phyloP scores from a whole-genome alignment of 1,140 invertebrate species.

The Pseudomyrmex flavicornis region DNA sequence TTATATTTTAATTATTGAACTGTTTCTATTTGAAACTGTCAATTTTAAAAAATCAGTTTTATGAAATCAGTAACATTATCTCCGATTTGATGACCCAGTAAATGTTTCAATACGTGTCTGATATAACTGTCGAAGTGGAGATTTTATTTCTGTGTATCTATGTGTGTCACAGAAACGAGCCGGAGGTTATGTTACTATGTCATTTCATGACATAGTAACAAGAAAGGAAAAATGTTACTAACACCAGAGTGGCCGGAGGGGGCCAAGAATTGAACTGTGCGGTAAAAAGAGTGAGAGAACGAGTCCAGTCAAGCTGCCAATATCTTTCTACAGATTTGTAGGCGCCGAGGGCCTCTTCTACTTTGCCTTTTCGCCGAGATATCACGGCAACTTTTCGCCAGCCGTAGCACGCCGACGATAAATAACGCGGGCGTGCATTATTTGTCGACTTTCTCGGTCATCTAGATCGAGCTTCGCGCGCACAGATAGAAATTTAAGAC shows the following conservation, averaged over 20 bases:
- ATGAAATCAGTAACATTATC: not conserved
- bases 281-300: conserved; percentile 49
- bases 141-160: not conserved
- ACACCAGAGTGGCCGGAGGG: not conserved
- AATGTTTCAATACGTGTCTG: not conserved
- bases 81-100: not conserved
- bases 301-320: conserved; percentile 71
- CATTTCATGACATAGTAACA: not conserved
- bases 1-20: conserved; percentile 1
- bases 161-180: too few species aligned
- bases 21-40: not conserved
- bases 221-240: conserved; percentile 5
- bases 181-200: too few species aligned
- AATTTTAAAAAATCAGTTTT: not conserved
- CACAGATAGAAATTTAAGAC: conserved; percentile 45
- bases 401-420: conserved; percentile 71
- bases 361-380: conserved; percentile 66
- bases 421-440: conserved; percentile 74
- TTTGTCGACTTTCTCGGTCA: conserved; percentile 67
- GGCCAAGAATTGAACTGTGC: conserved; percentile 40
- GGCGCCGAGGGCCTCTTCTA: conserved; percentile 61
- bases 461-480: conserved; percentile 56
- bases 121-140: not conserved
- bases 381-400: conserved; percentile 73
- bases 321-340: conserved; percentile 77